These are phyloP conservation scores for Sclerurus mexicanus DNA, from an alignment of 2,113 vertebrate species.

Conservation along the genomic window DNA sequence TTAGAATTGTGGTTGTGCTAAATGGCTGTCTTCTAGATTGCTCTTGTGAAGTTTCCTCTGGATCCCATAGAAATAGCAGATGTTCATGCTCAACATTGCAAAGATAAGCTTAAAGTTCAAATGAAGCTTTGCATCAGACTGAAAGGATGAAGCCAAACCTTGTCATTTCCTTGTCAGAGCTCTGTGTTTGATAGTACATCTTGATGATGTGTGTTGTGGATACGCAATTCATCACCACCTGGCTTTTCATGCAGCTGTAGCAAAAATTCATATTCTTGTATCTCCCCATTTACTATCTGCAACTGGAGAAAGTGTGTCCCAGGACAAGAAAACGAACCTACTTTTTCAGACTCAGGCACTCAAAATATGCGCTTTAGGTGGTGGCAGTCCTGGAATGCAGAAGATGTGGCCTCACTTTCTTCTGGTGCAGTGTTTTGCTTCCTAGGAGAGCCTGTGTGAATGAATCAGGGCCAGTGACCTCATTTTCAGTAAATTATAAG, in stretches of 20 bases:
- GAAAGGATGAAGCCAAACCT: not conserved
- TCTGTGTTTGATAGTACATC: not conserved
- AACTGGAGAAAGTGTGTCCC: not conserved
- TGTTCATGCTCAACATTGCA: not conserved
- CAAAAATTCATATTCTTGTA: not conserved
- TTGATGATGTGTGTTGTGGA: not conserved
- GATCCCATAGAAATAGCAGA: slow-evolving; percentile 18
- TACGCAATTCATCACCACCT: not conserved
- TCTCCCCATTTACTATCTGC: fast-evolving
- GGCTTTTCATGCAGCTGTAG: not conserved
- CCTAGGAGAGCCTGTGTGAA: not conserved
- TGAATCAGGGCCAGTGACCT: not conserved
- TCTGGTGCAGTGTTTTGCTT: not conserved
- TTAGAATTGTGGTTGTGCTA: not conserved
- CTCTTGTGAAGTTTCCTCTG: not conserved
- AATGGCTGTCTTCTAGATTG: not conserved
- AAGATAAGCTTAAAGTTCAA: slow-evolving; percentile 18
- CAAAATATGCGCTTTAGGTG: not conserved
- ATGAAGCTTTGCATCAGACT: slow-evolving; percentile 25
- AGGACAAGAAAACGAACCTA: not conserved
- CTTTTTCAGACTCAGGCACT: not conserved
- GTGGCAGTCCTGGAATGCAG: not conserved
- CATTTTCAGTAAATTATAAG: slow-evolving; percentile 18
- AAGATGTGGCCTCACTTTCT: not conserved
- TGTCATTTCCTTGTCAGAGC: not conserved